These are phyloP conservation scores for Alectura lathami DNA, from an alignment of 2,113 vertebrate genomes.

Conservation along the genomic window DNA sequence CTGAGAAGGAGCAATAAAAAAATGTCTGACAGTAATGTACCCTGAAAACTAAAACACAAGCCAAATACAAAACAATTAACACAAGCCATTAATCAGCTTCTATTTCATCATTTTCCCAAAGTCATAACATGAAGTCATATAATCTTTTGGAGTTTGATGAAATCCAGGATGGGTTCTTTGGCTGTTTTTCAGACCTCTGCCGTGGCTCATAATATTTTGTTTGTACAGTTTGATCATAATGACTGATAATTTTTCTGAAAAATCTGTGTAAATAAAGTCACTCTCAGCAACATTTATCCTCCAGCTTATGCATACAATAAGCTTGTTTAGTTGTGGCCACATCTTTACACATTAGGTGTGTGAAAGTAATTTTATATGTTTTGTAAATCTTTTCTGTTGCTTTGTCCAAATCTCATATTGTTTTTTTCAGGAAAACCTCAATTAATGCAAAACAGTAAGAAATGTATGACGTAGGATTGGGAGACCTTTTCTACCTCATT, in stretches of 20 bases:
- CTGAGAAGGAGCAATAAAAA: background rate
- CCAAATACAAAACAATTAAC: conserved; percentile 29
- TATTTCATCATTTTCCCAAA: background rate
- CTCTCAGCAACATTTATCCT: background rate
- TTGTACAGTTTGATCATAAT: conserved; percentile 10
- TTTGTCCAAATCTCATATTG: background rate
- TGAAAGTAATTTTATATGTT: background rate
- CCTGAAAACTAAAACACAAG: conserved; percentile 30
- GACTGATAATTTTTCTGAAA: conserved; percentile 9
- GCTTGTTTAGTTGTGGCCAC: background rate
- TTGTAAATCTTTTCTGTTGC: background rate
- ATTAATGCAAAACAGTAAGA: background rate
- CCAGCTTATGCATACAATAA: background rate
- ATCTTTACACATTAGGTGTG: fast-evolving
- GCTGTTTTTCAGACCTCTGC: background rate
- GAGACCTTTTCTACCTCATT: background rate
- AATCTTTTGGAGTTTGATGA: background rate
- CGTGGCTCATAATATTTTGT: background rate
- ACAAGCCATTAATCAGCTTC: background rate
- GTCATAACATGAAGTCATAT: background rate
- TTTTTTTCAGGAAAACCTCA: background rate
- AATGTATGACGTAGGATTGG: background rate
- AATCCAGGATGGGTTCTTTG: background rate
- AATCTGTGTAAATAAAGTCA: background rate
- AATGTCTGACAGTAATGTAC: conserved; percentile 36